Evolutionary conservation across 2,797 vertebrate species (phyloP).

Genomic region (Acropternis orthonyx): DNA sequence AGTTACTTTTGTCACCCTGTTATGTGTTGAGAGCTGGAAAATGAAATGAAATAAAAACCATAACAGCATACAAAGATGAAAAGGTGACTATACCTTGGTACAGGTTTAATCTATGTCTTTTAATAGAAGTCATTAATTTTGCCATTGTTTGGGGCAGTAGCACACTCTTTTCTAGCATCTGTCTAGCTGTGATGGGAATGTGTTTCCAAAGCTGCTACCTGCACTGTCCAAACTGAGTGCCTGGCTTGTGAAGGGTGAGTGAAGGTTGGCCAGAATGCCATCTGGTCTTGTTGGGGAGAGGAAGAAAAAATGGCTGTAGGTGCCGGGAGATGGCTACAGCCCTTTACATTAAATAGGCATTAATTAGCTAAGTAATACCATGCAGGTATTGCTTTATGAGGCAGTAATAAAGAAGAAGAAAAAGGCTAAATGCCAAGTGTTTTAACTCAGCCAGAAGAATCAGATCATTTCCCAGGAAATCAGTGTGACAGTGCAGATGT

Average conservation of each 20-base stretch:
- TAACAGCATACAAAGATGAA: not conserved
- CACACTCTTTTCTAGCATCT: not conserved
- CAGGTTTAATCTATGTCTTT: not conserved
- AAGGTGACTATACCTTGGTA: not conserved
- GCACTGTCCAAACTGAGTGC: not conserved
- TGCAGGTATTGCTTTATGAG: not conserved
- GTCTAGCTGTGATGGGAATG: not conserved
- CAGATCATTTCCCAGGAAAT: not conserved
- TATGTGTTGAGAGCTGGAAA: not conserved
- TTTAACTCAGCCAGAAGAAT: not conserved
- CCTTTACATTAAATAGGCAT: conserved; percentile 17
- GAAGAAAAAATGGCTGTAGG: not conserved
- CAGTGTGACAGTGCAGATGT: not conserved
- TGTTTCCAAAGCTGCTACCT: not conserved
- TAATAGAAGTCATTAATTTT: not conserved
- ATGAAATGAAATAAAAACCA: not conserved
- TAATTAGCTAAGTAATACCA: conserved; percentile 11
- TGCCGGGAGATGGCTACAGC: not conserved
- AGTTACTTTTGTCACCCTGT: not conserved
- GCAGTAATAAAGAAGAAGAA: not conserved
- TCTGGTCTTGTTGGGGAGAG: conserved; percentile 7
- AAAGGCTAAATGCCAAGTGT: not conserved
- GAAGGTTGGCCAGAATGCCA: not conserved
- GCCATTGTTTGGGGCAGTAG: not conserved
- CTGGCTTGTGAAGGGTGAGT: not conserved